Evolutionary conservation across 2,888 invertebrate genomes (phyloP), one percentile per base, ranked within the genome.

Genomic region (Drosophila hawaiiensis): DNA sequence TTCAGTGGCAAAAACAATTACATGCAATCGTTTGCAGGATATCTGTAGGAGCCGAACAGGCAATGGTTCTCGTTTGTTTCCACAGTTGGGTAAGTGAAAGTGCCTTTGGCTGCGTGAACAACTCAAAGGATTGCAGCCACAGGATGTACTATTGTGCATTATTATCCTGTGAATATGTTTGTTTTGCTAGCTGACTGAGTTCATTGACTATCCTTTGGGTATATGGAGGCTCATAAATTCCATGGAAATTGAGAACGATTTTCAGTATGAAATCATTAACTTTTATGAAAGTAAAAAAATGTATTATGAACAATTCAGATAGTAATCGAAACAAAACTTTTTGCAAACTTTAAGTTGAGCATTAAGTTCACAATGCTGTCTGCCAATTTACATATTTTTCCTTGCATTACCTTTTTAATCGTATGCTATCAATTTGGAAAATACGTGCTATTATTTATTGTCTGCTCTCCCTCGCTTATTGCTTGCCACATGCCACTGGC

Each of bases 11-110:
- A 62, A 35, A 53, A 43, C 52, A 43, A 58, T 61, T 62, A 43
- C 53, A 67, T 25, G 16, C 25, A 16, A 47, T 25, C 25, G 53
- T 43, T 62, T 19, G 43, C 56, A 35, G 71, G 62, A 69, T 62
- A 52, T 53, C 31, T 31, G 33, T n/a, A 60, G 50, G 52, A 43
- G 52, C 33, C 59, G 56, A 58, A 53, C 50, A 28, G 33, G 47
- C 50, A 65, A 58, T 58, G 54, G 25, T 43, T 53, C 19, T 47
- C 59, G 50, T 64, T 74, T 56, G 43, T 14, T 60, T 33, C 35
- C 49, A 29, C 33, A 66, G 74, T 35, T 73, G 41, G 62, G 70
- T 71, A 72, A 71, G 71, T 68, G 68, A 68, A 68, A 68, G 68
- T 68, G 70, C 68, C 68, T 35, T 41, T 69, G 68, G 70, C 53